Conservation (phyloP, 2,113 vertebrate species). For the Nibea albiflora region DNA sequence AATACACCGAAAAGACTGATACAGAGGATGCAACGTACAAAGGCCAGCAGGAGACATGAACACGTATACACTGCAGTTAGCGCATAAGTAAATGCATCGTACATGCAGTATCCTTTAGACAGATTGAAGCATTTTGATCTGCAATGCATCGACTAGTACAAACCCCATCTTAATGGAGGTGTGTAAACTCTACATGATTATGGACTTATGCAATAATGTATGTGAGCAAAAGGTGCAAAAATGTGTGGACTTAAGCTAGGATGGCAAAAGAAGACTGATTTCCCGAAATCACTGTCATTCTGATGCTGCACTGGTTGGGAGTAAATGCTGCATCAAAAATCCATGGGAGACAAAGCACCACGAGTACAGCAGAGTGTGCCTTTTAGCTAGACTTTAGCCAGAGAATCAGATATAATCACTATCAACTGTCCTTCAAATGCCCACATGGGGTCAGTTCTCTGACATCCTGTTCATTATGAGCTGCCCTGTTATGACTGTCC, state of each 20-base stretch:
- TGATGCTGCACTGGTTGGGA: conserved; percentile 11
- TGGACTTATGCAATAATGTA: no score
- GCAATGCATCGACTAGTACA: neutral
- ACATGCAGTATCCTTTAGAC: neutral
- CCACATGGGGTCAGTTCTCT: conserved; percentile 64
- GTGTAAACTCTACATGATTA: no score
- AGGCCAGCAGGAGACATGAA: neutral
- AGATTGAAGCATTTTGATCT: neutral
- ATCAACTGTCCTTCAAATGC: conserved; percentile 60
- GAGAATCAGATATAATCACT: conserved; percentile 65
- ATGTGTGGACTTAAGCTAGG: neutral
- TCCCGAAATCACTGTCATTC: conserved; percentile 24
- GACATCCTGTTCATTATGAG: conserved; percentile 63
- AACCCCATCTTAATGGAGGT: no score
- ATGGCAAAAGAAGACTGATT: neutral
- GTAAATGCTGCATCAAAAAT: conserved; percentile 24
- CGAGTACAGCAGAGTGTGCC: conserved; percentile 39
- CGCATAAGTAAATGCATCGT: no score
- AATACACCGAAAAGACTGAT: neutral
- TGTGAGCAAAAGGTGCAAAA: no score
- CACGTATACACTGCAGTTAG: neutral
- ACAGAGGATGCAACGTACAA: neutral
- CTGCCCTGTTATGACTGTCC: conserved; percentile 50
- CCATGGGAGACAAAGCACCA: conserved; percentile 31
- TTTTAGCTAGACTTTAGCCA: conserved; percentile 47